phyloP scores from a whole-genome alignment of 2,888 invertebrate species.

The Lithophane leautieri region DNA sequence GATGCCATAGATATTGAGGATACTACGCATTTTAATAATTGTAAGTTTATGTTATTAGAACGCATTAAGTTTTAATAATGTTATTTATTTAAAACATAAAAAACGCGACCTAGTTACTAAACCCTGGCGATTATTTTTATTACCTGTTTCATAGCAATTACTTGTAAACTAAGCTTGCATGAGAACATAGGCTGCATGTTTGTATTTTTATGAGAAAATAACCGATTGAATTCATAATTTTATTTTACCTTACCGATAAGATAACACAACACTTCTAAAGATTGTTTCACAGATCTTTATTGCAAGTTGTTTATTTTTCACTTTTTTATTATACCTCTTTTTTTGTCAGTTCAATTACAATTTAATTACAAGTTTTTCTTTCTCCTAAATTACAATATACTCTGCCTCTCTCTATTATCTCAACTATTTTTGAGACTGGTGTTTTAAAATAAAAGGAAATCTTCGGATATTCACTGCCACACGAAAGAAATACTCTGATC shows the following conservation, averaged over 20 bases:
- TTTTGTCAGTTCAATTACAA: too few relatives aligned
- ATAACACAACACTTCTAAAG: background rate
- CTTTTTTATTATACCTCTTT: background rate
- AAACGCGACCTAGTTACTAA: constrained; percentile 5
- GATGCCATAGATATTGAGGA: constrained; percentile 2
- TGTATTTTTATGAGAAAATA: constrained; percentile 10
- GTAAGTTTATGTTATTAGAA: background rate
- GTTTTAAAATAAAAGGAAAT: background rate
- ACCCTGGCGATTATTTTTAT: constrained; percentile 15
- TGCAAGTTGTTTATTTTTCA: background rate
- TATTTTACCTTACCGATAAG: background rate
- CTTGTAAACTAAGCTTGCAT: constrained; percentile 15
- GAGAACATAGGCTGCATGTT: constrained; percentile 2
- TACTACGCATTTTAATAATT: background rate
- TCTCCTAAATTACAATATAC: background rate
- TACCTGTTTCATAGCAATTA: constrained; percentile 27
- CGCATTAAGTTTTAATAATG: background rate
- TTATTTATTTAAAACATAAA: background rate
- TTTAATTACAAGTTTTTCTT: too few relatives aligned
- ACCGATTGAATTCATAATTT: background rate
- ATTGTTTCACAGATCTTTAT: background rate
- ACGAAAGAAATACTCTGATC: background rate
- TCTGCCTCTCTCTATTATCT: too few relatives aligned
- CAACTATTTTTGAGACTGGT: too few relatives aligned
- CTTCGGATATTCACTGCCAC: background rate